A percentile compares a stretch with the other conserved stretches of the same genome.
Evolutionary conservation across 1,140 invertebrate species (phyloP).

Genomic region (Bombus superbus): DNA sequence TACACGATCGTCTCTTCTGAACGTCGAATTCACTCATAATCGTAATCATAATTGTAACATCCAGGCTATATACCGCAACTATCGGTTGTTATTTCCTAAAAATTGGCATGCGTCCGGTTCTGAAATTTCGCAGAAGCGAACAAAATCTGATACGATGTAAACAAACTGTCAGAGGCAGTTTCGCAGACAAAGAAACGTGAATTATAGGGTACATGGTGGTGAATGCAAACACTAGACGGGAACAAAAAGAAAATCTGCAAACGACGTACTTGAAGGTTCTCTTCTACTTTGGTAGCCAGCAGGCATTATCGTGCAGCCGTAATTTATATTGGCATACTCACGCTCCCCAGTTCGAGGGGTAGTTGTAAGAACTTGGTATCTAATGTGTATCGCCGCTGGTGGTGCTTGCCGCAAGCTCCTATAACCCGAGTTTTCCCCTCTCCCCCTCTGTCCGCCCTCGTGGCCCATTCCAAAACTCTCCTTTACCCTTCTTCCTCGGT

Average conservation of each 20-base stretch:
- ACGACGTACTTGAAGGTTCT: conserved; percentile 24
- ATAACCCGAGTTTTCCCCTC: conserved; percentile 40
- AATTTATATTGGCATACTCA: conserved; percentile 63
- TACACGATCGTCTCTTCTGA: background rate
- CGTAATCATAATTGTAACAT: too few species aligned
- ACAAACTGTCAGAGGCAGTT: conserved; percentile 40
- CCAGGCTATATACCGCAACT: too few species aligned
- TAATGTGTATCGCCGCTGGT: conserved; percentile 74
- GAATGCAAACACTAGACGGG: background rate
- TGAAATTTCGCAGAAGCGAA: background rate
- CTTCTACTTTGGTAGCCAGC: conserved; percentile 35
- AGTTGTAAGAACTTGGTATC: conserved; percentile 73
- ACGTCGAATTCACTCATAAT: background rate
- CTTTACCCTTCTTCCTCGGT: conserved; percentile 21
- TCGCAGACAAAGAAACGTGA: conserved; percentile 42
- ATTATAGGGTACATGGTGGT: conserved; percentile 26
- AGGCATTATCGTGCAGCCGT: conserved; percentile 57
- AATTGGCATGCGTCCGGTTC: background rate
- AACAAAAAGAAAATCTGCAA: conserved; percentile 38
- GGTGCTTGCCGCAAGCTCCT: conserved; percentile 62
- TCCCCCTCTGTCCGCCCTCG: background rate
- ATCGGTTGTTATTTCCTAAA: background rate
- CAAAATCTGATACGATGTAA: conserved; percentile 18
- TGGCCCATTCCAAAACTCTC: conserved; percentile 30
- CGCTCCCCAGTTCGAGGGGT: conserved; percentile 47